phyloP scores from a whole-genome alignment of 2,113 vertebrate genomes.

The Pluvianellus socialis region DNA sequence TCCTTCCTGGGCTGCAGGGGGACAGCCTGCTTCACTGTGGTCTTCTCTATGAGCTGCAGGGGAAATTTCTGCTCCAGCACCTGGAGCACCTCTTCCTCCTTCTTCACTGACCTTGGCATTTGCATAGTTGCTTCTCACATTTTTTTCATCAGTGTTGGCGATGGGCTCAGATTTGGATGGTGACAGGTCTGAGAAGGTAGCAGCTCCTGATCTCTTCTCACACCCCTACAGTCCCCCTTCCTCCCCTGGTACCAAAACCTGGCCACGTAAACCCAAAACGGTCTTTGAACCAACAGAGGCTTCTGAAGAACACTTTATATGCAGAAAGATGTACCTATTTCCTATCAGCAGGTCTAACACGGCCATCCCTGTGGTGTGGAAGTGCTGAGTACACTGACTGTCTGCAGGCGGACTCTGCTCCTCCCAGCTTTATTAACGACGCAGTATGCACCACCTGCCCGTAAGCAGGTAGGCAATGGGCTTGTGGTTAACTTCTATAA shows the following conservation, averaged over 20 bases:
- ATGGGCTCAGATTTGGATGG: not conserved
- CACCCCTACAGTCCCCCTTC: not conserved
- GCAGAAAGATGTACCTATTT: not conserved
- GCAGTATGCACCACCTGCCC: not conserved
- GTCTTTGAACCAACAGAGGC: not conserved
- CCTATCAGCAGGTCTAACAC: not conserved
- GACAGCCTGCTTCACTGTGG: not conserved
- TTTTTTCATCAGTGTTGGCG: not conserved
- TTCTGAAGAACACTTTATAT: not conserved
- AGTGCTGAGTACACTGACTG: not conserved
- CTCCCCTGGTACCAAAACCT: not conserved
- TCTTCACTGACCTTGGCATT: not conserved
- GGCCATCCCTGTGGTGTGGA: not conserved
- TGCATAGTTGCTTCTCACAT: not conserved
- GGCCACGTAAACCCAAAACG: accelerated
- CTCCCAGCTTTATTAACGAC: not conserved
- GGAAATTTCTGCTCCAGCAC: not conserved
- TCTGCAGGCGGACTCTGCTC: not conserved
- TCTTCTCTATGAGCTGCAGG: not conserved
- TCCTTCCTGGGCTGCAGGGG: not conserved
- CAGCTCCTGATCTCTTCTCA: not conserved
- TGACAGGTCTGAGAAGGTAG: not conserved
- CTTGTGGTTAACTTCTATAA: not conserved
- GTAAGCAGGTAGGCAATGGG: not conserved
- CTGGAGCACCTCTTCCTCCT: not conserved